Conservation (phyloP, 2,888 invertebrate species). For the Geophilus truncorum region DNA sequence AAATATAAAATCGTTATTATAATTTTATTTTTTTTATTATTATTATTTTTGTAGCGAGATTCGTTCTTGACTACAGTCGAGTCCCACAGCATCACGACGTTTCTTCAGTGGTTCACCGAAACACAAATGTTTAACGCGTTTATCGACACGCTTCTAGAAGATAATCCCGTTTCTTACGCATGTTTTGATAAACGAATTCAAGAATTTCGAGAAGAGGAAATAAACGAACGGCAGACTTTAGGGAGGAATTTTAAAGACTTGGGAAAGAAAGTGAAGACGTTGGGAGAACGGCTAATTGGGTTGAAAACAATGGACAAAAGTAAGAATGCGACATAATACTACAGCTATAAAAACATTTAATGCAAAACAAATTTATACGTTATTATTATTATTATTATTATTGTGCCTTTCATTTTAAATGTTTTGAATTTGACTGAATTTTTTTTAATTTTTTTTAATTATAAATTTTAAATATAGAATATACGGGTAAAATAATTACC, state of each 20-base stretch:
- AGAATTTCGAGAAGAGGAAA: conserved; percentile 41
- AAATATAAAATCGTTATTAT: not conserved
- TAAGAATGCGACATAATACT: not conserved
- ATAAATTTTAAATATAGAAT: too few relatives aligned
- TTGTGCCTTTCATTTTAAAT: not conserved
- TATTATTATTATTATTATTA: too few relatives aligned
- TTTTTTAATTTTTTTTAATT: too few relatives aligned
- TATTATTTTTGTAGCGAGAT: conserved; percentile 60
- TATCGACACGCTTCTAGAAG: conserved; percentile 53
- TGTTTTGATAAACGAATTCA: conserved; percentile 40
- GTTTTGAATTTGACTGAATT: too few relatives aligned
- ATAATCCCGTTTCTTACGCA: not conserved
- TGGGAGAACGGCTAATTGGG: conserved; percentile 33
- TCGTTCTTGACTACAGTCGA: conserved; percentile 61
- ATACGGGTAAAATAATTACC: too few relatives aligned
- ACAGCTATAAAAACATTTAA: not conserved
- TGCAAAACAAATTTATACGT: not conserved
- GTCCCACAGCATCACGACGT: conserved; percentile 64
- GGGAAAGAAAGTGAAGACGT: conserved; percentile 39
- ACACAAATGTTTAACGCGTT: conserved; percentile 80
- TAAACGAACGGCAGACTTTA: conserved; percentile 36
- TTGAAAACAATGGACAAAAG: not conserved
- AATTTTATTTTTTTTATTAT: not conserved
- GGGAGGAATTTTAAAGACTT: conserved; percentile 40
- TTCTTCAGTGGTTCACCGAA: conserved; percentile 80